phyloP scores from a whole-genome alignment of 1,140 invertebrate species.

The Drosophila sucinea region DNA sequence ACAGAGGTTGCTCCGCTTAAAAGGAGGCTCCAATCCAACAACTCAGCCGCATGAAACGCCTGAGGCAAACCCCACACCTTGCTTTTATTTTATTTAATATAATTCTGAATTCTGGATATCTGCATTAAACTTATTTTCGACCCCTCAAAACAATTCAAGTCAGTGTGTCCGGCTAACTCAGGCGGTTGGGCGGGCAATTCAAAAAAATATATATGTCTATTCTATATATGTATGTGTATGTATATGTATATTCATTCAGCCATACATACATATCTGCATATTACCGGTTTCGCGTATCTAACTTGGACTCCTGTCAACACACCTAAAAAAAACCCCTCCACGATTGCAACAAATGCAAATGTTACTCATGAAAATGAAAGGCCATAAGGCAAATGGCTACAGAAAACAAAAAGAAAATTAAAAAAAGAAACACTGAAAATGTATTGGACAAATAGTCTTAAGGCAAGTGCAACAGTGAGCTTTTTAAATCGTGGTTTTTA shows the following conservation, averaged over 20 bases:
- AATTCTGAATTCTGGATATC: too few relatives aligned
- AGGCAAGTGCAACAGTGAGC: conserved; percentile 30
- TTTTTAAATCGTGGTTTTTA: conserved; percentile 15
- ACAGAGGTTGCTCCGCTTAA: too few relatives aligned
- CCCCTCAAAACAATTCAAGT: too few relatives aligned
- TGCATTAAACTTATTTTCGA: too few relatives aligned
- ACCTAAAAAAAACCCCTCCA: conserved; percentile 20
- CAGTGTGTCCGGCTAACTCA: too few relatives aligned
- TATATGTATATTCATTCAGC: not conserved
- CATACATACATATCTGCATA: not conserved
- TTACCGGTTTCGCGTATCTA: conserved; percentile 17
- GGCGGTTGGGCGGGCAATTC: too few relatives aligned
- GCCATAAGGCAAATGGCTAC: conserved; percentile 59
- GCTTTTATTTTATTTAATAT: too few relatives aligned
- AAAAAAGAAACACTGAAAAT: conserved; percentile 32
- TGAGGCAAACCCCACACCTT: too few relatives aligned
- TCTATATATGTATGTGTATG: not conserved
- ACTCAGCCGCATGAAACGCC: too few relatives aligned
- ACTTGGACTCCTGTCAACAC: conserved; percentile 14
- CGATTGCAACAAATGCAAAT: conserved; percentile 55
- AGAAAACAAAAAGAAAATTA: conserved; percentile 40
- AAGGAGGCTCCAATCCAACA: too few relatives aligned
- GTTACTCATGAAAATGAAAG: conserved; percentile 71
- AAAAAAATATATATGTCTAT: too few relatives aligned
- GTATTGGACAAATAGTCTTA: conserved; percentile 30